Evolutionary conservation across 1,140 invertebrate species (phyloP).

Genomic region (Aricia agestis): DNA sequence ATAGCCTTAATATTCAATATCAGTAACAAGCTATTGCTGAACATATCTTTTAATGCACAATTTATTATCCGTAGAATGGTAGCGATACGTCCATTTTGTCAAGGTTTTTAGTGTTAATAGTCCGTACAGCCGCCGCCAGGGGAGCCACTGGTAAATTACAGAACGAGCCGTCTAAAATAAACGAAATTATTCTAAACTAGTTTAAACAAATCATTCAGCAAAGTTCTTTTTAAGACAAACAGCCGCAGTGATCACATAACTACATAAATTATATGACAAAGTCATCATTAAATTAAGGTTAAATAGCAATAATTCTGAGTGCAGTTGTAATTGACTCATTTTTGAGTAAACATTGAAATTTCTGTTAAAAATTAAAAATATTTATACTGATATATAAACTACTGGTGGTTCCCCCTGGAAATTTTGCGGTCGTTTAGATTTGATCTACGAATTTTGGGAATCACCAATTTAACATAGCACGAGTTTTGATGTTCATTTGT

Average conservation of each 20-base stretch:
- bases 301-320: too few relatives aligned
- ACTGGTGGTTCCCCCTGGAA: background rate
- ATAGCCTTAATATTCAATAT: conserved; percentile 2
- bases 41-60: conserved; percentile 17
- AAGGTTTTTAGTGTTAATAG: background rate
- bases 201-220: background rate
- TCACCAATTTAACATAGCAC: conserved; percentile 19
- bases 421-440: background rate
- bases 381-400: too few relatives aligned
- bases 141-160: background rate
- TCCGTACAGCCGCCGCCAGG: background rate
- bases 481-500: conserved; percentile 15
- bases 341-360: too few relatives aligned
- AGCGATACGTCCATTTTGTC: conserved; percentile 3
- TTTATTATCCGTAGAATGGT: conserved; percentile 18
- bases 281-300: too few relatives aligned
- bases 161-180: background rate
- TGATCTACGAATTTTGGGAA: background rate
- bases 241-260: too few relatives aligned
- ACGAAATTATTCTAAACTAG: background rate
- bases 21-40: conserved; percentile 13
- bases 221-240: too few relatives aligned
- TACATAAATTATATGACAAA: too few relatives aligned
- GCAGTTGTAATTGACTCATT: too few relatives aligned
- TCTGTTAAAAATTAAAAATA: too few relatives aligned